Conservation (phyloP, 2,797 vertebrate species). For the Pelodytes ibericus region DNA sequence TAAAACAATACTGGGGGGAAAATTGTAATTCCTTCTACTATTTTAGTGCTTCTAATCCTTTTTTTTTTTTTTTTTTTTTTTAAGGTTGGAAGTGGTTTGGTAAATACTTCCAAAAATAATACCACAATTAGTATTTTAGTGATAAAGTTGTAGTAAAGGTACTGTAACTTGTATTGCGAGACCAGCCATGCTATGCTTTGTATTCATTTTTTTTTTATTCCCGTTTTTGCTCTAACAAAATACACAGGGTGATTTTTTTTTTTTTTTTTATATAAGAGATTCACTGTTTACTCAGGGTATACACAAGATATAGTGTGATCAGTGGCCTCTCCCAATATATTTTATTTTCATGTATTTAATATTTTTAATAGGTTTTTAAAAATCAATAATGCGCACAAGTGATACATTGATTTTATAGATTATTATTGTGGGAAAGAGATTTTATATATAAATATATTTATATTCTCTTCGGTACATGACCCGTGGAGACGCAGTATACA, state of each 20-base stretch:
- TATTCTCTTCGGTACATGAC: not conserved
- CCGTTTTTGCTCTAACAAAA: conserved; percentile 50
- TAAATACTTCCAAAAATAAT: not conserved
- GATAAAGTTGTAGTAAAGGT: not conserved
- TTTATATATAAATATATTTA: not conserved
- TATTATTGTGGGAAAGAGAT: not conserved
- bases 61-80: too few relatives aligned
- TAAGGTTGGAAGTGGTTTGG: not conserved
- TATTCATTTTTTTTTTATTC: too few relatives aligned
- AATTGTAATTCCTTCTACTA: too few relatives aligned
- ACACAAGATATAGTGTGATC: not conserved
- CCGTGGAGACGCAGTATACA: not conserved
- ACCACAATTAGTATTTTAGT: not conserved
- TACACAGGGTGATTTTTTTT: conserved; percentile 14
- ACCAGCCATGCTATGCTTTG: conserved; percentile 28
- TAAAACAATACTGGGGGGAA: too few relatives aligned
- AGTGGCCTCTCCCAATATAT: not conserved
- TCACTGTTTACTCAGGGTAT: not conserved
- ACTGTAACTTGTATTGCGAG: not conserved
- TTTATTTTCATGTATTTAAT: conserved; percentile 27
- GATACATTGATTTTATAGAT: conserved; percentile 9
- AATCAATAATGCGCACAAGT: conserved; percentile 27
- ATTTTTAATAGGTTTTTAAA: conserved; percentile 1
- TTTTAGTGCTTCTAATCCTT: too few relatives aligned
- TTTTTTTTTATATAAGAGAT: too few relatives aligned